Evolutionary conservation across 2,113 vertebrate genomes (phyloP), one percentile per base, ranked within the genome.

Genomic region (Scartelaos histophorus): DNA sequence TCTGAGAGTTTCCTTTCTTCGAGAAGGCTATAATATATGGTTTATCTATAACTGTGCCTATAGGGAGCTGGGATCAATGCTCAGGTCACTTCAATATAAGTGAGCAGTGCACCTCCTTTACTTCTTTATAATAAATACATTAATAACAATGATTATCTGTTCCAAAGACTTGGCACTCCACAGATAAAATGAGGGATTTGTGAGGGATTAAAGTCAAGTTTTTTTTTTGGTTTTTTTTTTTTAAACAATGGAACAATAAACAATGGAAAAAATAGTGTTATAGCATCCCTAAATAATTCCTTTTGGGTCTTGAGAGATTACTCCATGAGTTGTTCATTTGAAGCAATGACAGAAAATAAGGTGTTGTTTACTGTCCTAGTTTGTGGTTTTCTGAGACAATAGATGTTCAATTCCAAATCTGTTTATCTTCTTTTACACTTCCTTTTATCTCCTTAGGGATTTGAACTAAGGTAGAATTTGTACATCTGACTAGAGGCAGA

Each of bases 31-130:
- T 67, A 51, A 80, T 76, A 73, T 46, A 74, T 81, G 65, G 70
- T 76, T 74, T 73, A 79, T 79, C 78, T 74, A 47, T 79, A 83
- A 70, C 22, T 74, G 58, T 11, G 38, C 49, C 51, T 11, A 58
- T 1, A 25, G 21, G 74, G 67, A n/a, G 19, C 45, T 43, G 13
- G 34, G 34, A 61, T 71, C 25, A 19, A 51, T 54, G 34, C 13
- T 64, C 17, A 62, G 66, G 73, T 76, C 79, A 69, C 47, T 65
- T 62, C 29, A 54, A 56, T 45, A 49, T 11, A 38, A 58, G 35
- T 25, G 58, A 72, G n/a, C 70, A 49, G 69, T 62, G 47, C 65
- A 60, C 67, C 16, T 4, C 10, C 45, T 64, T 57, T 24, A 2
- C 17, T 60, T 56, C 49, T 58, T 58, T 43, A 43, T 43, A 10